Conservation (phyloP, 37 sponge, comb jelly and placozoan species). For the Halisarca cf. caerulea region DNA sequence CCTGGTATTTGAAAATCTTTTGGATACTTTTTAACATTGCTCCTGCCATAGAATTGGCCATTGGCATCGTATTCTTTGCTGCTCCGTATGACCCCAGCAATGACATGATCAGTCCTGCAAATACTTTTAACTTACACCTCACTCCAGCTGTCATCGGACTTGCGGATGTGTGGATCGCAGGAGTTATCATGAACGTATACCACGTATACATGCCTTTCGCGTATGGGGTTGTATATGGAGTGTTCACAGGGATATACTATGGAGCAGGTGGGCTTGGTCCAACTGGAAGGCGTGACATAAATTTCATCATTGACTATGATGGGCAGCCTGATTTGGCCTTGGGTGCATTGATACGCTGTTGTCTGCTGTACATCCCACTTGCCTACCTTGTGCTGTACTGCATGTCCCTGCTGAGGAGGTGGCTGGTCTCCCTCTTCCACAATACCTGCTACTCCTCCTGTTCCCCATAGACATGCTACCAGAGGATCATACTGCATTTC, state of each 20-base stretch:
- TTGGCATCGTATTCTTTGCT: conserved; percentile 38
- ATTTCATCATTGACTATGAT: conserved; percentile 54
- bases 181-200: conserved; percentile 31
- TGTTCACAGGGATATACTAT: conserved; percentile 60
- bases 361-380: conserved; percentile 15
- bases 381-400: conserved; percentile 39
- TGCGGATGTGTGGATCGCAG: conserved; percentile 45
- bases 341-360: not conserved
- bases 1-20: conserved; percentile 34
- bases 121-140: conserved; percentile 34
- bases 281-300: conserved; percentile 46
- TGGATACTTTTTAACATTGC: conserved; percentile 32
- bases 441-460: too few species aligned
- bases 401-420: not conserved
- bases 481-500: too few species aligned
- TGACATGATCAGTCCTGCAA: not conserved
- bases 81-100: not conserved
- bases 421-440: not conserved
- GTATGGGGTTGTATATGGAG: conserved; percentile 23
- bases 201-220: conserved; percentile 35
- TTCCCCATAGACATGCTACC: too few species aligned
- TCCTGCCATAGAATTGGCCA: not conserved
- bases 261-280: conserved; percentile 40
- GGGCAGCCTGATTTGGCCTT: conserved; percentile 40
- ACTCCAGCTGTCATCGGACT: conserved; percentile 43